phyloP scores from a whole-genome alignment of 2,888 invertebrate genomes.

The Drosophila recens region DNA sequence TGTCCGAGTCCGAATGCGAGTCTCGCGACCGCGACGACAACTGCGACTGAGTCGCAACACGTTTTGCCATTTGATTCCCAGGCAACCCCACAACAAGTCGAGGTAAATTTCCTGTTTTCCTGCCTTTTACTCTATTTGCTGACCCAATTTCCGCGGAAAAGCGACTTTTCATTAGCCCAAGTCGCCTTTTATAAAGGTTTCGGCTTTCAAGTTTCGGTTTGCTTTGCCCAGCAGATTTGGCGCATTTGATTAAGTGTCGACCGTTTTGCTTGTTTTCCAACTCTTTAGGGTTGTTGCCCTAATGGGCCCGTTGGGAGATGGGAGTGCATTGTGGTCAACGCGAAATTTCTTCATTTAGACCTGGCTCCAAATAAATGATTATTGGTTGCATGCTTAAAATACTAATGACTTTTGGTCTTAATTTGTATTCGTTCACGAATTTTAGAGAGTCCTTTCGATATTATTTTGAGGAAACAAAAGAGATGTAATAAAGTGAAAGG shows the following conservation, averaged over 20 bases:
- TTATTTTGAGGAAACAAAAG: not conserved
- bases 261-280: constrained; percentile 12
- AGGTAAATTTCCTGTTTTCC: constrained; percentile 72
- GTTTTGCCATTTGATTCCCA: constrained; percentile 75
- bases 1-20: constrained; percentile 22
- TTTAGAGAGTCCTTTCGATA: no score
- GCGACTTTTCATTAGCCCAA: constrained; percentile 74
- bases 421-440: constrained; percentile 26
- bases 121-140: constrained; percentile 49
- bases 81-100: constrained; percentile 70
- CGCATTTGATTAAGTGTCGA: constrained; percentile 56
- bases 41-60: constrained; percentile 49
- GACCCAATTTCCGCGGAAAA: constrained; percentile 74
- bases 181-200: constrained; percentile 50
- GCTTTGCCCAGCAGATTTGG: constrained; percentile 45
- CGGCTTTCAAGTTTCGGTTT: constrained; percentile 27
- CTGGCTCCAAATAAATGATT: constrained; percentile 41
- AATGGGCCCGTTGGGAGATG: not conserved
- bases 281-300: constrained; percentile 48
- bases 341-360: constrained; percentile 57
- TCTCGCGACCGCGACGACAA: constrained; percentile 56
- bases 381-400: constrained; percentile 57
- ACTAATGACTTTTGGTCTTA: constrained; percentile 39
- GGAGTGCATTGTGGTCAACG: constrained; percentile 22
- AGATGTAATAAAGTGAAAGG: not conserved